phyloP scores from a whole-genome alignment of 30 jellyfish, hydroid and myxozoan genomes.

The Cassiopea andromeda region DNA sequence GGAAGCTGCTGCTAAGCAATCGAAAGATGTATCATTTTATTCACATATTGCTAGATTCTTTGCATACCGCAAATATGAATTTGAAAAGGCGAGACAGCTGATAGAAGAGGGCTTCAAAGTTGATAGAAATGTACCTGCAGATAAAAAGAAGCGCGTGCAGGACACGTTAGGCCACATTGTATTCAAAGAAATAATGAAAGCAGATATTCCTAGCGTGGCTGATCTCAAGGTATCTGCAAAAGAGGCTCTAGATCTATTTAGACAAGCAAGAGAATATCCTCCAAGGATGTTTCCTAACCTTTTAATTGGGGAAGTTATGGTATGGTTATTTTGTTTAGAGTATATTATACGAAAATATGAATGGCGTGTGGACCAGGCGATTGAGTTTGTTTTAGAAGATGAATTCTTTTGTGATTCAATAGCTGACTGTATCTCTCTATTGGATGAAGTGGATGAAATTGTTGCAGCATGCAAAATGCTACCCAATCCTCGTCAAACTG shows the following conservation, averaged over 20 bases:
- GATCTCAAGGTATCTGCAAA: constrained; percentile 21
- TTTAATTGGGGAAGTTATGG: constrained; percentile 46
- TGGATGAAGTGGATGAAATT: constrained; percentile 50
- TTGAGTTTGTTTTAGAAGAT: constrained; percentile 1
- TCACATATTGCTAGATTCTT: constrained; percentile 62
- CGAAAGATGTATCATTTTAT: constrained; percentile 50
- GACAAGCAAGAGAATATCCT: constrained; percentile 49
- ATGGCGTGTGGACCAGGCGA: constrained; percentile 27
- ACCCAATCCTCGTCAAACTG: constrained; percentile 33
- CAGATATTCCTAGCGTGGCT: constrained; percentile 14
- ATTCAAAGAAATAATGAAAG: constrained; percentile 18
- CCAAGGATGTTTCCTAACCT: constrained; percentile 67
- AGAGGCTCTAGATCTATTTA: constrained; percentile 45
- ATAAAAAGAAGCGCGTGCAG: constrained; percentile 35
- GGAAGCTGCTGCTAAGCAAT: constrained; percentile 54
- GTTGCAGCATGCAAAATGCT: constrained; percentile 38
- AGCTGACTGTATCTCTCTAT: constrained; percentile 42
- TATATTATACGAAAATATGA: constrained; percentile 28
- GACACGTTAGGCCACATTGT: constrained; percentile 56
- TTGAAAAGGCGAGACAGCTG: constrained; percentile 46
- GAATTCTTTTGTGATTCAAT: constrained; percentile 46
- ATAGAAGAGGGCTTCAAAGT: constrained; percentile 46
- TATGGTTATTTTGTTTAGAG: constrained; percentile 65
- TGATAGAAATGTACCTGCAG: constrained; percentile 42
- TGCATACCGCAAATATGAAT: constrained; percentile 27